Evolutionary conservation across 1,140 invertebrate species (phyloP).

Genomic region (Pinna nobilis): DNA sequence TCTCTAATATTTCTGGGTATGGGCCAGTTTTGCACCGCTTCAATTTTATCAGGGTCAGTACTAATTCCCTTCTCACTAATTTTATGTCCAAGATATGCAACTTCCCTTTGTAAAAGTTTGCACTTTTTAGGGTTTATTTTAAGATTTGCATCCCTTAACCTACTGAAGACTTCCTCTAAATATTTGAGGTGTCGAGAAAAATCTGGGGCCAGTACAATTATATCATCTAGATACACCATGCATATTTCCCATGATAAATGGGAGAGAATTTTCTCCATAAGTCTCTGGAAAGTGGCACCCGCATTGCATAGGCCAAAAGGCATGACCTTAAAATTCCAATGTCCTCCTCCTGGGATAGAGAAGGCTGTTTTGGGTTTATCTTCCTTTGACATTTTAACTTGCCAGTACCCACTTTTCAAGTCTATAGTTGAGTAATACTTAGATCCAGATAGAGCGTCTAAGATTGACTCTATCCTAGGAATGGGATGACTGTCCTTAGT

Average conservation of each 20-base stretch:
- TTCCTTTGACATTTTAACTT: constrained; percentile 62
- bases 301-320: constrained; percentile 58
- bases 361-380: constrained; percentile 64
- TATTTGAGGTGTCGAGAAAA: constrained; percentile 41
- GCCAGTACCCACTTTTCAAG: constrained; percentile 56
- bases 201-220: constrained; percentile 35
- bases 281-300: constrained; percentile 57
- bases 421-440: constrained; percentile 14
- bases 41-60: constrained; percentile 62
- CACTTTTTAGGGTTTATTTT: constrained; percentile 61
- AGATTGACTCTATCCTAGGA: constrained; percentile 74
- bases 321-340: constrained; percentile 48
- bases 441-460: constrained; percentile 62
- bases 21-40: constrained; percentile 60
- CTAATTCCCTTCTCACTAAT: constrained; percentile 55
- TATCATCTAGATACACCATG: constrained; percentile 48
- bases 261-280: constrained; percentile 43
- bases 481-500: constrained; percentile 76
- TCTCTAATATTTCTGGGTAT: constrained; percentile 58
- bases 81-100: constrained; percentile 60
- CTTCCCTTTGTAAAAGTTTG: constrained; percentile 43
- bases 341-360: constrained; percentile 16
- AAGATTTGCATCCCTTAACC: constrained; percentile 49
- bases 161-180: constrained; percentile 54
- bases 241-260: constrained; percentile 25